Evolutionary conservation across 2,888 invertebrate species (phyloP).

Genomic region (Sycophila texana): DNA sequence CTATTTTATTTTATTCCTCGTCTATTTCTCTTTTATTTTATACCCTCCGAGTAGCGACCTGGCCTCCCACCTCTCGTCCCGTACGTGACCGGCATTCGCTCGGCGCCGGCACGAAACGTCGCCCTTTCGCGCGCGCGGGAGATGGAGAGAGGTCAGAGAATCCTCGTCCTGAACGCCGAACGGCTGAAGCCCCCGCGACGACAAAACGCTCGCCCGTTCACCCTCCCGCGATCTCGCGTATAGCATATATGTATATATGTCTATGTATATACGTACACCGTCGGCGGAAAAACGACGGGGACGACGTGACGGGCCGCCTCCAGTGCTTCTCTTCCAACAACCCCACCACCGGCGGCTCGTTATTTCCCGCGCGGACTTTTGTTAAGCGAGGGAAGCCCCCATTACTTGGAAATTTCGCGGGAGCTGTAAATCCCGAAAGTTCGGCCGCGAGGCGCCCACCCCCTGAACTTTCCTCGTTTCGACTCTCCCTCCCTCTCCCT

Average conservation of each 20-base stretch:
- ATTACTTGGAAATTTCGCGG: conserved; percentile 53
- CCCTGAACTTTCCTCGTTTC: conserved; percentile 54
- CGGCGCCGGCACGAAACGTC: conserved; percentile 31
- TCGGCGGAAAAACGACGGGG: not conserved
- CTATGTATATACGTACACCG: not conserved
- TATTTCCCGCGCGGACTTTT: conserved; percentile 51
- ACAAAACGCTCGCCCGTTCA: conserved; percentile 28
- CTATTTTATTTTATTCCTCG: too few relatives aligned
- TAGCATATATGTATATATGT: too few relatives aligned
- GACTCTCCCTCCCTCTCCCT: not conserved
- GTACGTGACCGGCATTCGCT: conserved; percentile 53
- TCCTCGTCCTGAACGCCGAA: conserved; percentile 18
- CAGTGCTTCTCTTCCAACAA: not conserved
- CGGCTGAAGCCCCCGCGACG: conserved; percentile 30
- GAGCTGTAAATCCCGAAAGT: conserved; percentile 56
- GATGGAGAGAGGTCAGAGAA: conserved; percentile 20
- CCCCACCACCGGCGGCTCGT: conserved; percentile 31
- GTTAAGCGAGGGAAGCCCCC: conserved; percentile 51
- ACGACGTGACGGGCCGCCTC: not conserved
- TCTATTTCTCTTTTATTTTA: conserved; percentile 46
- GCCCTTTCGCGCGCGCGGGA: not conserved
- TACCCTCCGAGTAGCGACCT: conserved; percentile 10
- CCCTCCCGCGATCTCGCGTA: too few relatives aligned
- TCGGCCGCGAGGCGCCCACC: conserved; percentile 14
- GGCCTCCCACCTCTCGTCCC: not conserved